These are phyloP conservation scores for Bombus consobrinus DNA, from an alignment of 1,140 invertebrate genomes.

Conservation along the genomic window DNA sequence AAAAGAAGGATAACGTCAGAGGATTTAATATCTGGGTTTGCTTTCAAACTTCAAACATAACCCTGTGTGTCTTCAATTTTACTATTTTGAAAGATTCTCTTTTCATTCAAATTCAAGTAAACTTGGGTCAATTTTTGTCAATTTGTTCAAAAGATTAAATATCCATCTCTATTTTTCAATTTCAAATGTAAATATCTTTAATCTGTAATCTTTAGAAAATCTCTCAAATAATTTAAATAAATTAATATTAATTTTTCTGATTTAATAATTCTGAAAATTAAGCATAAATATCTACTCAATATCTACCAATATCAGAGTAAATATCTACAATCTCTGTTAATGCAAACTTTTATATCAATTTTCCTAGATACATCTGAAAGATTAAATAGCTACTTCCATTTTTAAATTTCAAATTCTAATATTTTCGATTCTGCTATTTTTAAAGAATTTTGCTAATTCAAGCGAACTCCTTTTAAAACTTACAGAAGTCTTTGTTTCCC, in stretches of 20 bases:
- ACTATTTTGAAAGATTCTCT: neutral
- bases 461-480: neutral
- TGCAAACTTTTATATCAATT: neutral
- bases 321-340: too few species aligned
- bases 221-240: neutral
- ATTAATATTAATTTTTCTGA: too few species aligned
- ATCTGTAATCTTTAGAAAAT: neutral
- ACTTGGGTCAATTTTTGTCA: too few species aligned
- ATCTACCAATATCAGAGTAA: too few species aligned
- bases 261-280: too few species aligned
- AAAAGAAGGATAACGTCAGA: neutral
- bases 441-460: neutral
- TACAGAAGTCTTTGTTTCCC: constrained; percentile 8
- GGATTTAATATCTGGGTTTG: too few species aligned
- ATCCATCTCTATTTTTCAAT: too few species aligned
- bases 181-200: too few species aligned
- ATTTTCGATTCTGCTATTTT: neutral
- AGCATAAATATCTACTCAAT: too few species aligned
- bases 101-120: too few species aligned
- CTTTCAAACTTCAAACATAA: neutral
- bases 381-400: neutral
- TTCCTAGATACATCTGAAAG: neutral
- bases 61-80: neutral
- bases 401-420: neutral
- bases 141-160: too few species aligned